These are phyloP conservation scores for Glossosoma conforme DNA, from an alignment of 1,140 invertebrate species.

Conservation along the genomic window DNA sequence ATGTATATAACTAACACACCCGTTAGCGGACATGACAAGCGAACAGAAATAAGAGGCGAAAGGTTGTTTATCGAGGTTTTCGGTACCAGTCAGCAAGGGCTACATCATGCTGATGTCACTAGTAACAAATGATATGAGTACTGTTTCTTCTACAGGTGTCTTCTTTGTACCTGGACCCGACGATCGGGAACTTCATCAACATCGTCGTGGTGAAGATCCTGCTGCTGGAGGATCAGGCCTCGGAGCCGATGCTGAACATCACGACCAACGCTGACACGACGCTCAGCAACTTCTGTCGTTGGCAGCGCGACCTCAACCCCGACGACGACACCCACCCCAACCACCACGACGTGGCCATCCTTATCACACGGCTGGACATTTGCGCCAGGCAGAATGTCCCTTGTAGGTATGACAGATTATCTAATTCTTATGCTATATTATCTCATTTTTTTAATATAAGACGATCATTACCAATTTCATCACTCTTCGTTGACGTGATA, in stretches of 20 bases:
- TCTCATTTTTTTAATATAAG: too few species aligned
- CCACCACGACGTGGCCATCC: slow-evolving; percentile 89
- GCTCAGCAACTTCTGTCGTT: slow-evolving; percentile 78
- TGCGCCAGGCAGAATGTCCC: slow-evolving; percentile 73
- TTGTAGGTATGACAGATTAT: slow-evolving; percentile 42
- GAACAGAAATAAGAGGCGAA: too few species aligned
- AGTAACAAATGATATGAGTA: too few species aligned
- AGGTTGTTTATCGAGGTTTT: too few species aligned
- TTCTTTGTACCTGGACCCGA: slow-evolving; percentile 78
- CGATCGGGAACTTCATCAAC: slow-evolving; percentile 85
- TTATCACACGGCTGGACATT: slow-evolving; percentile 85
- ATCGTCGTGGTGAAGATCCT: slow-evolving; percentile 80
- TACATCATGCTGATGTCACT: too few species aligned
- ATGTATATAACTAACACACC: too few species aligned
- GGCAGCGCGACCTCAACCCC: slow-evolving; percentile 77
- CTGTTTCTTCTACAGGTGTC: slow-evolving; percentile 62
- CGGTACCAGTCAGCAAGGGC: too few species aligned
- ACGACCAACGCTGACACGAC: slow-evolving; percentile 78
- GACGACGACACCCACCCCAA: slow-evolving; percentile 67
- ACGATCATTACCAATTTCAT: too few species aligned
- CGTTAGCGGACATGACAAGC: too few species aligned
- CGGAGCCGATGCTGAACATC: slow-evolving; percentile 68
- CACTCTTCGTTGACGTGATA: too few species aligned
- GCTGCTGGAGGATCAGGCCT: slow-evolving; percentile 61
- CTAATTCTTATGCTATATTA: background rate